Evolutionary conservation across 2,888 invertebrate species (phyloP), one percentile per base, ranked within the genome.

Genomic region (Branchellion lobata): DNA sequence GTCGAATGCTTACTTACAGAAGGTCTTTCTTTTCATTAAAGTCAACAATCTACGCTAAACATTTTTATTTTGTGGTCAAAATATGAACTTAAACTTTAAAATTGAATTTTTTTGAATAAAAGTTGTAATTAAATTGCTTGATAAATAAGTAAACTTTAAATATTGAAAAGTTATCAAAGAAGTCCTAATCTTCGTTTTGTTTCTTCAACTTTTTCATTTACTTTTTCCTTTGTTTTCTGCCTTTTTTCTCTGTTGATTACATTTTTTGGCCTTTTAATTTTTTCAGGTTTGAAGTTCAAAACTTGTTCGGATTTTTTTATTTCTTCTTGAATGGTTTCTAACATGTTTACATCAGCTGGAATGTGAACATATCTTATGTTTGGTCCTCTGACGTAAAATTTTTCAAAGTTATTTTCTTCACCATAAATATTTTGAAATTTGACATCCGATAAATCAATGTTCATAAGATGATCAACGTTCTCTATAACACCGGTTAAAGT

Each of bases 331-430:
- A 77, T 36, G 21, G 65, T 77, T 34, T 77, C 53, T 5, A 11
- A 2, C 2, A 77, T 77, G 34, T 33, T 21, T 11, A 77, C 65
- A 36, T 77, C 65, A 1, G 18, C n/a, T n/a, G 77, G 77, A 77
- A 77, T 77, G 34, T 77, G 77, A 33, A 77, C 77, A n/a, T 65
- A 77, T 36, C 77, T 61, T 3, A 77, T 21, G 36, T 77, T 77
- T 8, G n/a, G 53, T 11, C 77, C 77, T 36, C 53, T 61, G 33
- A 77, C 65, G 40, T 65, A 65, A 77, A 77, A 77, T 34, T 53
- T 77, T 34, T 77, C 77, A 36, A 61, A 77, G 27, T 65, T n/a
- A n/a, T 2, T 29, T 57, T 57, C 1, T 8, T 24, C 31, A 33
- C 77, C 77, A 36, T 34, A 61, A 18, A 61, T 61, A 65, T 77